These are phyloP conservation scores for Megalops atlanticus DNA, from an alignment of 2,113 vertebrate species.

Conservation along the genomic window DNA sequence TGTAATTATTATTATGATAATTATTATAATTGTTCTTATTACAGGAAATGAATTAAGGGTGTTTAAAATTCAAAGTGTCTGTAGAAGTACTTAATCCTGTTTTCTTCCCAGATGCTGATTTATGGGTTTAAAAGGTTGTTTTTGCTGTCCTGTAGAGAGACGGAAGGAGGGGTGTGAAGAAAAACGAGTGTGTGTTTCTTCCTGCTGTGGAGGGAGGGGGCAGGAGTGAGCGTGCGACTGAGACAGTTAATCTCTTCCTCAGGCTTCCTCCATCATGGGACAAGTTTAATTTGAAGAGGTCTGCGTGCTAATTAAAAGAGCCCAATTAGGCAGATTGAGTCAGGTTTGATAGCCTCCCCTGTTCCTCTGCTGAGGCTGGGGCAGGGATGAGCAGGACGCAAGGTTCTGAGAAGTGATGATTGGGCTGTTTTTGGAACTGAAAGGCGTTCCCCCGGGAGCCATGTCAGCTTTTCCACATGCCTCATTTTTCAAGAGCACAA, in stretches of 20 bases:
- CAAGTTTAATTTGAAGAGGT: slow-evolving; percentile 21
- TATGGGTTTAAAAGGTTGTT: slow-evolving; percentile 26
- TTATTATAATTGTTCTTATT: slow-evolving; percentile 50
- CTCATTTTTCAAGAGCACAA: neutral
- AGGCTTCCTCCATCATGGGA: slow-evolving; percentile 28
- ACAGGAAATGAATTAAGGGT: slow-evolving; percentile 56
- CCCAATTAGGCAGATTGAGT: slow-evolving; percentile 21
- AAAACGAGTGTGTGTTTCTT: slow-evolving; percentile 58
- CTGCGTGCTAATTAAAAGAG: slow-evolving; percentile 34
- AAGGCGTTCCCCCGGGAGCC: neutral
- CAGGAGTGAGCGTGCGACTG: slow-evolving; percentile 22
- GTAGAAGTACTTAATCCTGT: slow-evolving; percentile 51
- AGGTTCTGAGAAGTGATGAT: neutral
- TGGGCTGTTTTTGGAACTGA: neutral
- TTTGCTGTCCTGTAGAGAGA: slow-evolving; percentile 31
- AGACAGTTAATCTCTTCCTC: slow-evolving; percentile 27
- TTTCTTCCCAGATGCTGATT: slow-evolving; percentile 42
- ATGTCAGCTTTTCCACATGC: neutral
- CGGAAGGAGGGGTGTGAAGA: slow-evolving; percentile 28
- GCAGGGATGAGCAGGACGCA: neutral
- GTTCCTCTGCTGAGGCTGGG: neutral
- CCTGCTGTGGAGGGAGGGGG: slow-evolving; percentile 49
- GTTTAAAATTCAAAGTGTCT: slow-evolving; percentile 59
- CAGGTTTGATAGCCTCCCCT: slow-evolving; percentile 27
- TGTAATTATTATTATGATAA: slow-evolving; percentile 41